phyloP scores from a whole-genome alignment of 2,113 vertebrate species.

The Sciurus niger region DNA sequence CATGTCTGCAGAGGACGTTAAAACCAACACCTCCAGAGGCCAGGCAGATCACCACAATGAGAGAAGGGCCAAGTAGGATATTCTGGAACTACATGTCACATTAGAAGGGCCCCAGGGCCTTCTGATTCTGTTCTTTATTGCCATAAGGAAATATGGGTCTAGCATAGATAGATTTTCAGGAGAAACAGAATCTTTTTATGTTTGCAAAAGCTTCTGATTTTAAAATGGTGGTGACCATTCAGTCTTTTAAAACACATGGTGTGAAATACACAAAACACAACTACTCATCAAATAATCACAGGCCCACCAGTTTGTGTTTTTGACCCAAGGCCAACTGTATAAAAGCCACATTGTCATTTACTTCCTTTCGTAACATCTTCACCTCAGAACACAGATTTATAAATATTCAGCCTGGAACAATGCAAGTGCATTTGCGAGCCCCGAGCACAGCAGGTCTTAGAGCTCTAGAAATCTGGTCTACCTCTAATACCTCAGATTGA shows the following conservation, averaged over 20 bases:
- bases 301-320: not conserved
- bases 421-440: not conserved
- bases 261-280: not conserved
- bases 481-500: not conserved
- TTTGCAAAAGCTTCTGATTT: conserved; percentile 25
- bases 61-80: not conserved
- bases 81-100: not conserved
- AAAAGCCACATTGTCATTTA: not conserved
- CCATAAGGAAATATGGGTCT: not conserved
- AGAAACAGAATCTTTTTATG: conserved; percentile 2
- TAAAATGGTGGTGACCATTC: not conserved
- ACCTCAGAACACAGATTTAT: not conserved
- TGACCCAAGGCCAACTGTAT: not conserved
- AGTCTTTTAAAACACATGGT: not conserved
- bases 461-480: conserved; percentile 26
- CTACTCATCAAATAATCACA: not conserved
- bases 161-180: not conserved
- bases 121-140: not conserved
- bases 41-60: not conserved
- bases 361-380: not conserved
- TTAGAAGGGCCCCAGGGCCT: not conserved
- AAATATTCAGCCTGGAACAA: not conserved
- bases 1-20: not conserved
- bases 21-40: not conserved
- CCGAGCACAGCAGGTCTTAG: not conserved